Percentiles rank a stretch among this genome's conserved stretches.
Evolutionary conservation across 2,888 invertebrate genomes (phyloP).

Genomic region (Phanerotoma sp.): DNA sequence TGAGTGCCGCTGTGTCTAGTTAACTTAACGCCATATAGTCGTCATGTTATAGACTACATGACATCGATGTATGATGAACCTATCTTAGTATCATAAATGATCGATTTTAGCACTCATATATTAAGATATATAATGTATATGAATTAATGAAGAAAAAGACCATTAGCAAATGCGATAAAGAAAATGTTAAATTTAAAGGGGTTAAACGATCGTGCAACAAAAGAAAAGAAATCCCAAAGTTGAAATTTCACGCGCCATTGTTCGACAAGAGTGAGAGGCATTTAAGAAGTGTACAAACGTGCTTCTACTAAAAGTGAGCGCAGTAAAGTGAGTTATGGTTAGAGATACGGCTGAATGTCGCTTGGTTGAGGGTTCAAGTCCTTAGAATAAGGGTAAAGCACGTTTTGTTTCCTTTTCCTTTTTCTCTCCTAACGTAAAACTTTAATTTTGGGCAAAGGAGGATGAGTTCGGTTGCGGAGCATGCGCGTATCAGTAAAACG

Average conservation of each 20-base stretch:
- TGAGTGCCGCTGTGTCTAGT: slow-evolving; percentile 57
- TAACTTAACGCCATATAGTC: slow-evolving; percentile 49
- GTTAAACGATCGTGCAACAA: slow-evolving; percentile 15
- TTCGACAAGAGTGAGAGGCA: slow-evolving; percentile 53
- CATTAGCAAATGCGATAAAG: slow-evolving; percentile 12
- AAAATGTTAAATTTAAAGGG: slow-evolving; percentile 17
- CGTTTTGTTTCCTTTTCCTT: no score
- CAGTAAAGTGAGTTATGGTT: slow-evolving; percentile 44
- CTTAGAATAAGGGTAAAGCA: no score
- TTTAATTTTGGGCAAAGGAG: slow-evolving; percentile 34
- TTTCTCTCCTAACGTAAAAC: no score
- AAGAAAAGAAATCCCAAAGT: slow-evolving; percentile 45
- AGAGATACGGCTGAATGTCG: slow-evolving; percentile 37
- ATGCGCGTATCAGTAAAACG: slow-evolving; percentile 32
- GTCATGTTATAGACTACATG: slow-evolving; percentile 55
- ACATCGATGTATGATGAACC: slow-evolving; percentile 55
- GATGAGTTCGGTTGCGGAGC: slow-evolving; percentile 41
- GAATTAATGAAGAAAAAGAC: slow-evolving; percentile 14
- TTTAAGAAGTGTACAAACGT: slow-evolving; percentile 43
- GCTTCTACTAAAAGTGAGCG: slow-evolving; percentile 26
- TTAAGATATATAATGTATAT: no score
- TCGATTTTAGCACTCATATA: no score
- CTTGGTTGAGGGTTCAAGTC: slow-evolving; percentile 25
- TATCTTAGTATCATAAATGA: slow-evolving; percentile 48
- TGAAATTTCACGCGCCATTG: slow-evolving; percentile 57